Evolutionary conservation across 2,797 vertebrate genomes (phyloP), one percentile per base, ranked within the genome.

Genomic region (Pogoniulus pusillus): DNA sequence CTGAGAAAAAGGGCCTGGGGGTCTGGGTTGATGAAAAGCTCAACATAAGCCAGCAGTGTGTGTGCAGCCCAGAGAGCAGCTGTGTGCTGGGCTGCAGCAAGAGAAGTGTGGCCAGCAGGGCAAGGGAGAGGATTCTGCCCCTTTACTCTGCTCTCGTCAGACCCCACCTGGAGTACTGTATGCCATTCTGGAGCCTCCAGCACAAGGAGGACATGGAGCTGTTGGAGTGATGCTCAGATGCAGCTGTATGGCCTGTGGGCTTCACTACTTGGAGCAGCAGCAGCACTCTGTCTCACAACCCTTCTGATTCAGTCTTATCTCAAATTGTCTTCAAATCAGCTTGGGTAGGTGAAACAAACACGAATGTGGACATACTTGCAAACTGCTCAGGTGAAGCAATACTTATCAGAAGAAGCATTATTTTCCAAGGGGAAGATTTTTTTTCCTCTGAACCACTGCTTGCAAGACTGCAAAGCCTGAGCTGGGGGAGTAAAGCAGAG

Each of bases 191-290:
- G n/a, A n/a, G n/a, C n/a, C n/a, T n/a, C n/a, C n/a, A n/a, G n/a
- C n/a, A n/a, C n/a, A n/a, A n/a, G n/a, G n/a, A n/a, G n/a, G n/a
- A n/a, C n/a, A n/a, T n/a, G n/a, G n/a, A n/a, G n/a, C n/a, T n/a
- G n/a, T n/a, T n/a, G n/a, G n/a, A n/a, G n/a, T n/a, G n/a, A 4
- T 17, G 20, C 54, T 83, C 0, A 0, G 47, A 18, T 20, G 66
- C 32, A 64, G 51, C 0, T 73, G 4, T 8, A 15, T 3, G 16
- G 27, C 24, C 35, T 10, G 9, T 5, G 27, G 47, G 24, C 20
- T 34, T 69, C 55, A 12, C 9, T 22, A 8, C 51, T 32, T 51
- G 13, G 20, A 23, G 19, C 55, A 65, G 87, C 12, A 75, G 9
- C 43, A 90, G 29, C 35, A 47, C 27, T 22, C 57, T 41, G 11